Conservation (phyloP, 2,113 vertebrate species). For the Ariopsis seemanni region DNA sequence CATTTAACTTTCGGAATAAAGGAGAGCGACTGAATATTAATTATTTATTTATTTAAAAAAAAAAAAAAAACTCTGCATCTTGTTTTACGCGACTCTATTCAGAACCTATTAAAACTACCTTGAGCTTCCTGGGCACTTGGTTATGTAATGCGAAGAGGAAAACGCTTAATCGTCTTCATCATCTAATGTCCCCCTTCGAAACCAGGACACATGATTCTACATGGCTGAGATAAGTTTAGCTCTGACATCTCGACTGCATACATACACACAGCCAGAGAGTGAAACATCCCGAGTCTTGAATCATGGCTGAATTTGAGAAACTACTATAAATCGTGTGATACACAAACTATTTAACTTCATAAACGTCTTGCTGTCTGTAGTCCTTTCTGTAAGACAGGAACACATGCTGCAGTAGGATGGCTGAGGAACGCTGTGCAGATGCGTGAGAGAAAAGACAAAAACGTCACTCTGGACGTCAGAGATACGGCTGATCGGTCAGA, state of each 20-base stretch:
- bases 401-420: slow-evolving; percentile 15
- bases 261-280: no score
- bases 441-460: slow-evolving; percentile 5
- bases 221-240: no score
- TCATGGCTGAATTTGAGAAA: no score
- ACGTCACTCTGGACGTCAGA: background rate
- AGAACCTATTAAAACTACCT: background rate
- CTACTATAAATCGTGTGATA: background rate
- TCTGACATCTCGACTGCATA: no score
- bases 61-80: background rate
- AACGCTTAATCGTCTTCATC: background rate
- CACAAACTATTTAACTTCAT: background rate
- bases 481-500: slow-evolving; percentile 28
- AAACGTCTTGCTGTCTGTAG: background rate
- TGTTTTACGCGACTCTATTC: background rate
- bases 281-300: no score
- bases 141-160: background rate
- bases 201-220: no score
- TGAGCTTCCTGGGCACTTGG: background rate
- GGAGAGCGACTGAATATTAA: slow-evolving; percentile 3
- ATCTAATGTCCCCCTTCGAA: background rate
- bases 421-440: slow-evolving; percentile 36
- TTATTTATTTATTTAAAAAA: background rate
- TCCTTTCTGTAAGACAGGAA: background rate
- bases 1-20: slow-evolving; percentile 61